These are phyloP conservation scores for Myiagra hebetior DNA, from an alignment of 2,113 vertebrate species.

Conservation along the genomic window DNA sequence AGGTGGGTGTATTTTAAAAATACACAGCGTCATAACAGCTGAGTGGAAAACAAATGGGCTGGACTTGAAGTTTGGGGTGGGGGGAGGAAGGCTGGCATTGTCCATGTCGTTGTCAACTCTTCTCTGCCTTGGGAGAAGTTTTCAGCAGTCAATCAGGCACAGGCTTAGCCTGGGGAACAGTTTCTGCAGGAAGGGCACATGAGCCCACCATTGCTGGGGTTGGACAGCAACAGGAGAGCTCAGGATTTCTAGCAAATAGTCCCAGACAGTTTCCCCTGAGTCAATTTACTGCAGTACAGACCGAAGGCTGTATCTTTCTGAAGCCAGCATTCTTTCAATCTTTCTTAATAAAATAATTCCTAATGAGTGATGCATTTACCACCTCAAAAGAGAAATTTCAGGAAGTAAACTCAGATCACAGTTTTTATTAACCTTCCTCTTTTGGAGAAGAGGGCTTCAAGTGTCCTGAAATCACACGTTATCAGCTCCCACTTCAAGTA, in stretches of 20 bases:
- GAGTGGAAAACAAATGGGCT: neutral
- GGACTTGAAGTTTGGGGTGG: neutral
- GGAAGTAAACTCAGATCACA: neutral
- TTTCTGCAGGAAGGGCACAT: neutral
- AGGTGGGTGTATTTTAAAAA: neutral
- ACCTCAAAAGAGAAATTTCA: neutral
- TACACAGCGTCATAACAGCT: neutral
- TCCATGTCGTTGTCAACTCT: neutral
- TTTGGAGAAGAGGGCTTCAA: slow-evolving; percentile 13
- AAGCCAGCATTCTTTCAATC: neutral
- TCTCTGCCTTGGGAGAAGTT: neutral
- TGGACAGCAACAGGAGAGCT: neutral
- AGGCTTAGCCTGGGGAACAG: neutral
- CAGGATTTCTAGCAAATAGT: neutral
- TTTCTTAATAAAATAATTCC: neutral
- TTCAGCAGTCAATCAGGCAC: neutral
- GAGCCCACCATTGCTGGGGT: neutral
- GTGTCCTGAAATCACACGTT: slow-evolving; percentile 23
- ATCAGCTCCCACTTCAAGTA: slow-evolving; percentile 39
- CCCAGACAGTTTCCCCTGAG: neutral
- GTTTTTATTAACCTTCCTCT: neutral
- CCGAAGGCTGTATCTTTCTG: neutral
- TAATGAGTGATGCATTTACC: neutral
- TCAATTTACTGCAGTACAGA: neutral
- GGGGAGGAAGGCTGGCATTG: neutral